Evolutionary conservation across 2,888 invertebrate genomes (phyloP).

Genomic region (Copidosoma aretas): DNA sequence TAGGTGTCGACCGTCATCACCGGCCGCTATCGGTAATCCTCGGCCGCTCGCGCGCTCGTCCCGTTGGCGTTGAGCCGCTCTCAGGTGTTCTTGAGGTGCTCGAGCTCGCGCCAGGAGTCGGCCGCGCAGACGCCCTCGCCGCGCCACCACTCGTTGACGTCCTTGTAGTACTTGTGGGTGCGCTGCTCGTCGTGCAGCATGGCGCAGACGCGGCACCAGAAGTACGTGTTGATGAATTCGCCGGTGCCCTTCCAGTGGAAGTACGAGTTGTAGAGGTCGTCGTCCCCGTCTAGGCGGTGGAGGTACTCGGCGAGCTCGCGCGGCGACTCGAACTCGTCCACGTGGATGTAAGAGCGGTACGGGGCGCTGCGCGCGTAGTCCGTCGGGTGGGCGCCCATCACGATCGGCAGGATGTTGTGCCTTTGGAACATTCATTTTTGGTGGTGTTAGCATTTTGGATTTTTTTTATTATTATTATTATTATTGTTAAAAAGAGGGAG

Average conservation of each 20-base stretch:
- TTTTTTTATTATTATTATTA: no score
- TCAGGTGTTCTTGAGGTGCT: constrained; percentile 41
- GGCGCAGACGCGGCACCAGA: constrained; percentile 90
- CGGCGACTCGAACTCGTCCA: constrained; percentile 91
- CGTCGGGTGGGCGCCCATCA: constrained; percentile 92
- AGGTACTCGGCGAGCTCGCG: constrained; percentile 88
- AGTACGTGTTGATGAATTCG: constrained; percentile 94
- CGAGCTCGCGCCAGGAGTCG: constrained; percentile 70
- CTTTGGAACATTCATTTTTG: constrained; percentile 56
- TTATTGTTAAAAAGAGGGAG: no score
- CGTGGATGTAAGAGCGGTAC: constrained; percentile 90
- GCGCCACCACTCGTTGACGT: constrained; percentile 94
- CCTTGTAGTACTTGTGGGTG: constrained; percentile 71
- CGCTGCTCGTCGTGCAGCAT: constrained; percentile 77
- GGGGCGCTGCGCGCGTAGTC: constrained; percentile 91
- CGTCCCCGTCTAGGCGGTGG: constrained; percentile 83
- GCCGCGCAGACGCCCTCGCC: constrained; percentile 80
- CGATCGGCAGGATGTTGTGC: constrained; percentile 88
- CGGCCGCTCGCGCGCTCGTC: no score
- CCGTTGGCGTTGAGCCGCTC: background rate
- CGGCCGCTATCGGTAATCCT: no score
- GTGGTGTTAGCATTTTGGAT: no score
- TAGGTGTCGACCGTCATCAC: background rate
- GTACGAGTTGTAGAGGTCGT: constrained; percentile 91
- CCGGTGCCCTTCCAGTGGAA: constrained; percentile 95